Evolutionary conservation across 2,113 vertebrate genomes (phyloP).

Genomic region (Struthio camelus): DNA sequence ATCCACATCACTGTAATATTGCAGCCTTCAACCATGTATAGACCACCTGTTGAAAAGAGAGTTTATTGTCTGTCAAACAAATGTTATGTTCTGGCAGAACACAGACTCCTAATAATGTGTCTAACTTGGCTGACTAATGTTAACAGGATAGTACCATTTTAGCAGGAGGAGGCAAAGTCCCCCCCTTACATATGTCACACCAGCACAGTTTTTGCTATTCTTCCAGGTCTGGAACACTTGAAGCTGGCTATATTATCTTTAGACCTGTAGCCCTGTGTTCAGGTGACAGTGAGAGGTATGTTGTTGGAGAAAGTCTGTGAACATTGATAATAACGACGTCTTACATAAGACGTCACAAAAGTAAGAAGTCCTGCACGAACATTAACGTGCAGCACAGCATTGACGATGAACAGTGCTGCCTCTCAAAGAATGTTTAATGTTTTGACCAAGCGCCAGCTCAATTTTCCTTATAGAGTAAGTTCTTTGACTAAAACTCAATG

Average conservation of each 20-base stretch:
- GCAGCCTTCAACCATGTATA: neutral
- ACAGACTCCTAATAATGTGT: too few relatives aligned
- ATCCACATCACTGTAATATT: neutral
- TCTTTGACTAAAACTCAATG: neutral
- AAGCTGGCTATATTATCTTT: neutral
- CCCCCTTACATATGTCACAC: neutral
- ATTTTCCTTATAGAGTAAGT: neutral
- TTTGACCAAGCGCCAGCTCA: neutral
- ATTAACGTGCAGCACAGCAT: accelerated
- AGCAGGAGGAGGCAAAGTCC: conserved; percentile 33
- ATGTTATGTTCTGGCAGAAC: conserved; percentile 11
- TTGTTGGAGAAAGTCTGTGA: neutral
- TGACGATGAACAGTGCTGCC: neutral
- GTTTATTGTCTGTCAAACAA: conserved; percentile 2
- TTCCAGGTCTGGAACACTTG: neutral
- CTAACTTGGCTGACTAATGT: conserved; percentile 23
- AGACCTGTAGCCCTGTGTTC: neutral
- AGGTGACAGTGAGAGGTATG: neutral
- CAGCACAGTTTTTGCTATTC: neutral
- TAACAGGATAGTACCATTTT: conserved; percentile 31
- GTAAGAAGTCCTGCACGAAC: accelerated
- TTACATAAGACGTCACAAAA: neutral
- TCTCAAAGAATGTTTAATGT: neutral
- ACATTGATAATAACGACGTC: neutral
- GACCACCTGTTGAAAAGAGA: neutral